Evolutionary conservation across 2,113 vertebrate genomes (phyloP).

Genomic region (Gadus macrocephalus): DNA sequence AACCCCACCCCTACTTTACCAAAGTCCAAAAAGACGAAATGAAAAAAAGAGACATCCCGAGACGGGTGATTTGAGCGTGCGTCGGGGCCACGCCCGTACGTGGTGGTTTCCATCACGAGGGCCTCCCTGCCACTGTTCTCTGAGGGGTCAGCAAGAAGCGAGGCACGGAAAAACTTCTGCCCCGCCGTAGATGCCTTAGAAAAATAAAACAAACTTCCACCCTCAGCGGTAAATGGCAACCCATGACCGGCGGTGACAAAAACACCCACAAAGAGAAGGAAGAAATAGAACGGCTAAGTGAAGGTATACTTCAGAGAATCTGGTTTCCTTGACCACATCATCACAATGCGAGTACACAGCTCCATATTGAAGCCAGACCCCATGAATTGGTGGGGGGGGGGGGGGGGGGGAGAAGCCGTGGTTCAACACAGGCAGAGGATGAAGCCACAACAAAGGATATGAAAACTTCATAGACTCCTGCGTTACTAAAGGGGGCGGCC

Average conservation of each 20-base stretch:
- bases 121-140: not conserved
- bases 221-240: conserved; percentile 54
- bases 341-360: conserved; percentile 91
- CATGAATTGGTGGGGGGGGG: conserved; percentile 62
- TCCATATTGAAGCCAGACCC: conserved; percentile 92
- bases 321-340: conserved; percentile 90
- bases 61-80: not conserved
- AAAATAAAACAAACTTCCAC: conserved; percentile 10
- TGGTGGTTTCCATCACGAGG: not conserved
- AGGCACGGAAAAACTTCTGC: conserved; percentile 32
- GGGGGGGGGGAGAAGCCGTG: conserved; percentile 75
- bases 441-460: conserved; percentile 85
- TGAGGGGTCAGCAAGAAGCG: not conserved
- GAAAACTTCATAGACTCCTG: conserved; percentile 73
- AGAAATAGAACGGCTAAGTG: conserved; percentile 76
- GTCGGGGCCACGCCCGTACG: not conserved
- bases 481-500: conserved; percentile 67
- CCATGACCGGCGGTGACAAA: conserved; percentile 58
- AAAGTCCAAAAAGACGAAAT: not conserved
- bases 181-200: conserved; percentile 42
- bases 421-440: conserved; percentile 82
- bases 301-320: conserved; percentile 83
- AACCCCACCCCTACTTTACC: not conserved
- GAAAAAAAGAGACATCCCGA: not conserved
- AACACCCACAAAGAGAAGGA: conserved; percentile 55